Evolutionary conservation across 2,113 vertebrate species (phyloP), one percentile per base, ranked within the genome.

Genomic region (Plestiodon gilberti): DNA sequence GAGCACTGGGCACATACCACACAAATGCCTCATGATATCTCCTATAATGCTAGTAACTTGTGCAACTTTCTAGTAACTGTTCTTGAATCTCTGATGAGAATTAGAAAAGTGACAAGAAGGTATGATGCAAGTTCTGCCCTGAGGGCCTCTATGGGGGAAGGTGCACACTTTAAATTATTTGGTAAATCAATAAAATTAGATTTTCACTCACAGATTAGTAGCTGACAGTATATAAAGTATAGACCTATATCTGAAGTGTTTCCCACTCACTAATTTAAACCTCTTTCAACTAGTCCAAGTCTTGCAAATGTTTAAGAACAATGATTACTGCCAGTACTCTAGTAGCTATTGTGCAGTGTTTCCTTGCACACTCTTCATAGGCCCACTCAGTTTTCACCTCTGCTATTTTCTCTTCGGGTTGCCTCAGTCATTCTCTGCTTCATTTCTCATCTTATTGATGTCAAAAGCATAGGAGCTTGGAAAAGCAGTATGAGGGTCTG

Each of bases 391-490:
- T 86, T 77, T 91, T 91, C 87, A 81, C 83, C 78, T 93, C 82
- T 92, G 59, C 76, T 82, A 55, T 78, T 87, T 93, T 85, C 88
- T 85, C 52, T 91, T 92, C 86, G 86, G 86, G 62, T 90, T 89
- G 6, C 64, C 76, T 82, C 82, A 38, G 18, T 78, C 52, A 71
- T 61, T 75, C 20, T 71, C 84, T 89, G 87, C 89, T 86, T 87
- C 87, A 81, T 78, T 86, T 83, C 81, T 86, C 64, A 25, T 88
- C 89, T 85, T 88, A 61, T 55, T 88, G 20, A 2, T 90, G 89
- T 77, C 87, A 25, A 90, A 57, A 75, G 79, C 0, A 0, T 84
- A 64, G 69, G 90, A 88, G 82, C 71, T 74, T 80, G 82, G 82
- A 6, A n/a, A 82, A 76, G 67, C 78, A 65, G 59, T 1, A 30